Evolutionary conservation across 1,140 invertebrate genomes (phyloP).

Genomic region (Triops cancriformis): DNA sequence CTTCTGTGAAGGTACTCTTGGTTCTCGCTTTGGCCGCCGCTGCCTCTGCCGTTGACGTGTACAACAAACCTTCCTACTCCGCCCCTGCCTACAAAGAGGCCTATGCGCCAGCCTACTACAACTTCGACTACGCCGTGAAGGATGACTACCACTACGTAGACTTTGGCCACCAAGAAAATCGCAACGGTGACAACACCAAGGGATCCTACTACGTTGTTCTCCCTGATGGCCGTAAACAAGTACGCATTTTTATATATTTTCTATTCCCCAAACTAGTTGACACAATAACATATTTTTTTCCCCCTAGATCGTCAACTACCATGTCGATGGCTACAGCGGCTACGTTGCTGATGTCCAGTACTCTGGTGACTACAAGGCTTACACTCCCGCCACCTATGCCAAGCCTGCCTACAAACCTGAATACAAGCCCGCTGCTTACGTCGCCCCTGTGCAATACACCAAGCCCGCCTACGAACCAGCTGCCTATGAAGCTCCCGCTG

Average conservation of each 20-base stretch:
- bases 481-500: too few relatives aligned
- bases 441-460: background rate
- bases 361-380: too few relatives aligned
- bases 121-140: conserved; percentile 74
- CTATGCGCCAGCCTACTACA: conserved; percentile 65
- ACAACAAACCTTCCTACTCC: too few relatives aligned
- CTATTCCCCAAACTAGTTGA: too few relatives aligned
- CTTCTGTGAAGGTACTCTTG: too few relatives aligned
- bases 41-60: too few relatives aligned
- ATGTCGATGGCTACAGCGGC: background rate
- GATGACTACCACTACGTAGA: conserved; percentile 63
- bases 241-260: conserved; percentile 51
- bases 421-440: background rate
- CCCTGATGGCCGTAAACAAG: conserved; percentile 74
- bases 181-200: conserved; percentile 65
- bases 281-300: too few relatives aligned
- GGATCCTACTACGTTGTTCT: conserved; percentile 76
- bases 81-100: too few relatives aligned
- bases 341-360: conserved; percentile 16
- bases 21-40: too few relatives aligned
- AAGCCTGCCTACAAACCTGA: background rate
- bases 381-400: too few relatives aligned
- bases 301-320: background rate
- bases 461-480: background rate
- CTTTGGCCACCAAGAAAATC: conserved; percentile 70